Percentiles rank a stretch among this genome's conserved stretches.
phyloP scores from a whole-genome alignment of 2,888 invertebrate species.

The Plusia festucae region DNA sequence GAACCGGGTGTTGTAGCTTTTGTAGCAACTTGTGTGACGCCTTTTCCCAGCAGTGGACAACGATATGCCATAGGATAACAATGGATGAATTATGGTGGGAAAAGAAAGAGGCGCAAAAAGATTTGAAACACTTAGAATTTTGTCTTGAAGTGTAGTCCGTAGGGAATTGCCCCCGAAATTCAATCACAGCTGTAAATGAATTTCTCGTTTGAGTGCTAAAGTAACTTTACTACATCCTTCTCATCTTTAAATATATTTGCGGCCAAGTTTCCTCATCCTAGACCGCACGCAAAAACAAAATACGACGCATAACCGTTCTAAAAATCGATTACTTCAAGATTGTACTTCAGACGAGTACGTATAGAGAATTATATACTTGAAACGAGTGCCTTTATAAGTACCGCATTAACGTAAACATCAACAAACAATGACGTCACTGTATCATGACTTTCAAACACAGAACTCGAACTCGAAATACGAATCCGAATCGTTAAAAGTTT shows the following conservation, averaged over 20 bases:
- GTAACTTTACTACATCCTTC: background rate
- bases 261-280: background rate
- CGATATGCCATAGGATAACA: no score
- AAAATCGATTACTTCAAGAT: slow-evolving; percentile 12
- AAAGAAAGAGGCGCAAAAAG: background rate
- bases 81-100: no score
- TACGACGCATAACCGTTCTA: background rate
- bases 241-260: background rate
- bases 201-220: slow-evolving; percentile 3
- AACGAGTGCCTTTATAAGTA: slow-evolving; percentile 8
- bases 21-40: no score
- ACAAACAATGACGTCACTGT: slow-evolving; percentile 2
- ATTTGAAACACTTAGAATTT: slow-evolving; percentile 1
- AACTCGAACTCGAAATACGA: background rate
- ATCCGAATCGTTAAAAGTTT: slow-evolving; percentile 19
- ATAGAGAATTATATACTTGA: slow-evolving; percentile 16
- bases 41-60: no score
- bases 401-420: slow-evolving; percentile 10
- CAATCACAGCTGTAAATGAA: slow-evolving; percentile 4
- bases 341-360: slow-evolving; percentile 20
- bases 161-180: background rate
- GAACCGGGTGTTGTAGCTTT: no score
- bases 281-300: slow-evolving; percentile 12
- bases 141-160: background rate
- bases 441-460: slow-evolving; percentile 4